These are phyloP conservation scores for Arremon aurantiirostris DNA, from an alignment of 2,797 vertebrate genomes.

Conservation along the genomic window DNA sequence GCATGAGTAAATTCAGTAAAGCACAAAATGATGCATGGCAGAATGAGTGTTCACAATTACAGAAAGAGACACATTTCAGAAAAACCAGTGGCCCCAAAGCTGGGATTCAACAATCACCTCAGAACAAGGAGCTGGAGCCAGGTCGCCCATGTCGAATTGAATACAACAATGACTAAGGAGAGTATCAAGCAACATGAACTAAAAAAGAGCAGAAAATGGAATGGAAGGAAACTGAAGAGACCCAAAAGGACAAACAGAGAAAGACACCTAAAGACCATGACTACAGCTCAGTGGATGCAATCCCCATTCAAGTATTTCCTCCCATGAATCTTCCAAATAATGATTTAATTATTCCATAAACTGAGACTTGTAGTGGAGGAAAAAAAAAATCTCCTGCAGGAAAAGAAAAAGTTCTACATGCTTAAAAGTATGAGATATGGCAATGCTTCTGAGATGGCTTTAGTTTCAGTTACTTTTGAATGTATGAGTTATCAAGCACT, in stretches of 20 bases:
- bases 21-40: background rate
- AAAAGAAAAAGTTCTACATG: background rate
- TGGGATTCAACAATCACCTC: background rate
- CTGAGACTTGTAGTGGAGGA: background rate
- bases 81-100: background rate
- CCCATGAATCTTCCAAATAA: background rate
- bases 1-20: background rate
- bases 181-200: background rate
- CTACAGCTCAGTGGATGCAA: background rate
- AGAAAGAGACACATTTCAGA: background rate
- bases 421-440: background rate
- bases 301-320: background rate
- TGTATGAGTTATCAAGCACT: background rate
- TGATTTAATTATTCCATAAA: too few species aligned
- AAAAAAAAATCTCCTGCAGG: background rate
- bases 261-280: background rate
- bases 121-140: background rate
- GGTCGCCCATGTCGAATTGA: background rate
- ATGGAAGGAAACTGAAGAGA: background rate
- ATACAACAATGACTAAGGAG: background rate
- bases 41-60: background rate
- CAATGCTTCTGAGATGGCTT: background rate
- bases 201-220: background rate
- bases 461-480: background rate
- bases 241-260: background rate